Evolutionary conservation across 2,797 vertebrate genomes (phyloP), one percentile per base, ranked within the genome.

Genomic region (Columba guinea): DNA sequence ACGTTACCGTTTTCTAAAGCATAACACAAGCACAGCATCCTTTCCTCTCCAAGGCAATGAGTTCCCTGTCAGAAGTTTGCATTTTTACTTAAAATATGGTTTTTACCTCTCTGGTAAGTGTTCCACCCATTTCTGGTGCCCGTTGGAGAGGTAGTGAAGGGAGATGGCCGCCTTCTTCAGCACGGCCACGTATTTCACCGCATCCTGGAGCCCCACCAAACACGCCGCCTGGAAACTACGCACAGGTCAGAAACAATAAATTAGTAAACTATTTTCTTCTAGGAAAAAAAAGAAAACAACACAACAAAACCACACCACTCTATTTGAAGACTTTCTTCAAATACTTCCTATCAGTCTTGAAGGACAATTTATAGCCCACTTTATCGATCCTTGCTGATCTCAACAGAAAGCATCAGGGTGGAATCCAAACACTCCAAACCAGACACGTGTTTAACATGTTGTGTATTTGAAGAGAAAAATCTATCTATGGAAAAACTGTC

Each of bases 41-140:
- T 55, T 15, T 37, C 49, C 58, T 44, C 39, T 62, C 65, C 30
- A 13, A 52, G 2, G 0, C 37, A 55, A 27, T 13, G 64, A 7
- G 28, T 3, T 70, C n/a, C 14, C 10, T 21, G 1, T 11, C 82
- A 53, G 24, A 67, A 64, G 21, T 35, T 79, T 51, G 46, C 3
- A 6, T 3, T 39, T 56, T 35, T 35, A 20, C 49, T 41, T 2
- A 3, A 35, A 55, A 46, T 4, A 1, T 2, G 41, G 6, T 3
- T 34, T 95, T 95, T 97, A 99, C 99, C 99, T 99, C 79, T 99
- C 99, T 70, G 99, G 99, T 41, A 99, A 98, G 81, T 98, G 98
- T 78, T 99, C 99, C 39, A 98, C 96, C 99, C 99, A 99, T 90
- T 99, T 99, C 63, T 99, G 99, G 96, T 99, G 99, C 56, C 99